These are phyloP conservation scores for Abrostola triplasia DNA, from an alignment of 2,888 invertebrate genomes.

Conservation along the genomic window DNA sequence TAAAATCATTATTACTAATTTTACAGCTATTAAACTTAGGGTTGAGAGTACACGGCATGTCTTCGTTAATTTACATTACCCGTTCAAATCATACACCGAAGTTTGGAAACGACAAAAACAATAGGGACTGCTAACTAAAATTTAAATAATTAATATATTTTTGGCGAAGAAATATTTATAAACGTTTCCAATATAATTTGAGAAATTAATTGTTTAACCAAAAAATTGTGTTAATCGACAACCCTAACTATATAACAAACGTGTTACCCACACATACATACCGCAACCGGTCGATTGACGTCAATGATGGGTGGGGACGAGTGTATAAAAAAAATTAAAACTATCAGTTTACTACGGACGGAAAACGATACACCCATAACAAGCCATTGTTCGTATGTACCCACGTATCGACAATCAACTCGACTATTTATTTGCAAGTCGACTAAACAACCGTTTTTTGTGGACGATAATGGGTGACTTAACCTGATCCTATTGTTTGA, in stretches of 20 bases:
- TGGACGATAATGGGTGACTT: slow-evolving; percentile 28
- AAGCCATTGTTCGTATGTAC: slow-evolving; percentile 75
- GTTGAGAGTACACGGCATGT: neutral
- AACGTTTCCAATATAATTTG: too few relatives aligned
- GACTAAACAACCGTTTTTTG: slow-evolving; percentile 44
- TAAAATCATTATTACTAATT: neutral
- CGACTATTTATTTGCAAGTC: slow-evolving; percentile 50
- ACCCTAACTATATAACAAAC: slow-evolving; percentile 61
- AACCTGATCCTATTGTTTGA: slow-evolving; percentile 44
- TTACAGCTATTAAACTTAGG: neutral
- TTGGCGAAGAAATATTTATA: too few relatives aligned
- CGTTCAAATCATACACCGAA: neutral
- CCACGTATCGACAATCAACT: slow-evolving; percentile 59
- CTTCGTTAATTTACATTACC: neutral
- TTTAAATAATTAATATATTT: too few relatives aligned
- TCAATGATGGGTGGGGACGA: slow-evolving; percentile 81
- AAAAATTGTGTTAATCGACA: slow-evolving; percentile 43
- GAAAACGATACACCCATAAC: slow-evolving; percentile 77
- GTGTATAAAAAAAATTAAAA: slow-evolving; percentile 80
- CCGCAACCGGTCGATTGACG: slow-evolving; percentile 83
- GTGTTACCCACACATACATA: slow-evolving; percentile 61
- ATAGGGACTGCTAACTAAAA: too few relatives aligned
- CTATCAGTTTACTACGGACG: slow-evolving; percentile 82
- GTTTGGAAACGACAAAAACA: too few relatives aligned
- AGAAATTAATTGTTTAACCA: neutral